A percentile compares a stretch with the other conserved stretches of the same genome.
Evolutionary conservation across 2,888 invertebrate genomes (phyloP).

Genomic region (Drosophila sordidula): DNA sequence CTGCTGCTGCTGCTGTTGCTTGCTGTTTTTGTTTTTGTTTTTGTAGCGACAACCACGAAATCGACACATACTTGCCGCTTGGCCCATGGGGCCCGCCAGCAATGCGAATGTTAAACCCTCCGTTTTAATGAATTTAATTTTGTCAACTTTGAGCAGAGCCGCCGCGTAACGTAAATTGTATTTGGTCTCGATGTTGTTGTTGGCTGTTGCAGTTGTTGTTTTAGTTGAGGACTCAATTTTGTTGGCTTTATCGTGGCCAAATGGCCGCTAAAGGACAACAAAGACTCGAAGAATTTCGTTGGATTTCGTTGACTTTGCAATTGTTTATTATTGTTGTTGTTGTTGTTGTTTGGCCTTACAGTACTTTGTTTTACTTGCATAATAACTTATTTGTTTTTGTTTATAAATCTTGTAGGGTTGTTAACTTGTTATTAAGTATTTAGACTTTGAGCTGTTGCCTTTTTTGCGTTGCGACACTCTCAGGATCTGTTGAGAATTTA

Average conservation of each 20-base stretch:
- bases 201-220: slow-evolving; percentile 31
- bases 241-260: slow-evolving; percentile 61
- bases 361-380: slow-evolving; percentile 66
- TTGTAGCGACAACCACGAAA: slow-evolving; percentile 92
- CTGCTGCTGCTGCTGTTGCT: slow-evolving; percentile 61
- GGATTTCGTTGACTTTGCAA: slow-evolving; percentile 47
- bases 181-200: slow-evolving; percentile 43
- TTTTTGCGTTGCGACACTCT: slow-evolving; percentile 30
- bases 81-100: slow-evolving; percentile 89
- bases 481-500: slow-evolving; percentile 28
- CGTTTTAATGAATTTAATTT: slow-evolving; percentile 85
- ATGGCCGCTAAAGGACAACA: slow-evolving; percentile 50
- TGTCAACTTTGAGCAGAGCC: slow-evolving; percentile 79
- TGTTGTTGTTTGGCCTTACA: slow-evolving; percentile 21
- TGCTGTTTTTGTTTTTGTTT: slow-evolving; percentile 87
- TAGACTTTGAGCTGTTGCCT: slow-evolving; percentile 30
- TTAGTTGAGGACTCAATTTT: slow-evolving; percentile 65
- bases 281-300: slow-evolving; percentile 26
- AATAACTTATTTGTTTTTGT: slow-evolving; percentile 37
- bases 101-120: slow-evolving; percentile 85
- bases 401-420: slow-evolving; percentile 16
- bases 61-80: slow-evolving; percentile 93
- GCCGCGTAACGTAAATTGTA: slow-evolving; percentile 66
- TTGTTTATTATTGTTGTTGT: slow-evolving; percentile 24
- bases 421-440: slow-evolving; percentile 11